Conservation (phyloP, 2,797 vertebrate genomes). For the Sandelia bainsii region DNA sequence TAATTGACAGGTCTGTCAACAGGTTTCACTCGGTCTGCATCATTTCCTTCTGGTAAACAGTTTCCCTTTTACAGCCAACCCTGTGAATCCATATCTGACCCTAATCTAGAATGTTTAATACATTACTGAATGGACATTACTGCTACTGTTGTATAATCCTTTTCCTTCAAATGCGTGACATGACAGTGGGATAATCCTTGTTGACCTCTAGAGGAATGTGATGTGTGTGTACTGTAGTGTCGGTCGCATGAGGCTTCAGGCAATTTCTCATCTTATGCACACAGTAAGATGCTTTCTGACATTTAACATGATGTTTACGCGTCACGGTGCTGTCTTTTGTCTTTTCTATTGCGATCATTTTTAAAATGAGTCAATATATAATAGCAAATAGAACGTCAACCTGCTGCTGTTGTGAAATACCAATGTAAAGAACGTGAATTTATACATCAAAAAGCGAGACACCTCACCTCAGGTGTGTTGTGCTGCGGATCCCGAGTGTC, state of each 20-base stretch:
- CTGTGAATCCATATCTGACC: neutral
- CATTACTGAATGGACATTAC: neutral
- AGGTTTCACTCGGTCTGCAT: neutral
- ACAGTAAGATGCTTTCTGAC: conserved; percentile 12
- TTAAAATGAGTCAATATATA: neutral
- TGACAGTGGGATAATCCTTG: neutral
- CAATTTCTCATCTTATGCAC: neutral
- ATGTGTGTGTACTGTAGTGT: neutral
- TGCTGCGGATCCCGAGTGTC: neutral
- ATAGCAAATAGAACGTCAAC: neutral
- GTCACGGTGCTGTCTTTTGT: neutral
- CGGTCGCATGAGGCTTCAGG: conserved; percentile 1
- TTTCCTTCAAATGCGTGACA: neutral
- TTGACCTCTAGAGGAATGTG: conserved; percentile 6
- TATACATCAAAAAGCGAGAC: neutral
- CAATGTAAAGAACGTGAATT: neutral
- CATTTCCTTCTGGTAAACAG: rapidly evolving
- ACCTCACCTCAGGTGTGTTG: neutral
- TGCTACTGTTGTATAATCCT: neutral
- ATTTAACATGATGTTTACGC: neutral
- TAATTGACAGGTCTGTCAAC: neutral
- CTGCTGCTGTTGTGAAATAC: neutral
- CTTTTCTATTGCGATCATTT: neutral
- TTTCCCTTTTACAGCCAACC: no score
- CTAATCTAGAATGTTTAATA: neutral